Evolutionary conservation across 2,888 invertebrate genomes (phyloP).

Genomic region (Bugula neritina): DNA sequence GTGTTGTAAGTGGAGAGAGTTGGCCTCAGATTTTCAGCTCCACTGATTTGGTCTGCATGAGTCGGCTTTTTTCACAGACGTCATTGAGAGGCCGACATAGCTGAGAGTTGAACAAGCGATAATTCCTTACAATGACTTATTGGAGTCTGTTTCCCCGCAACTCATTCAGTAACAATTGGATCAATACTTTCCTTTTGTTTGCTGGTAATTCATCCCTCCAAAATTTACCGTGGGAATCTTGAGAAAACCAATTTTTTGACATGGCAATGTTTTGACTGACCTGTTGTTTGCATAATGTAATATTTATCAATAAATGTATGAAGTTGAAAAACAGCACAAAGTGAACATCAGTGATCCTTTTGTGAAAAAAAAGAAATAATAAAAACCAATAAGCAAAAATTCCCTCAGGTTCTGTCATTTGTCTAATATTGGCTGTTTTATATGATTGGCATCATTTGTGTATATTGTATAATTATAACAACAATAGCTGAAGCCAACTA

Average conservation of each 20-base stretch:
- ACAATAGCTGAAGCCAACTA: not conserved
- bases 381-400: slow-evolving; percentile 13
- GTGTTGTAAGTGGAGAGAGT: no score
- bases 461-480: not conserved
- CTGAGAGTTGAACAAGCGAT: not conserved
- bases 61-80: not conserved
- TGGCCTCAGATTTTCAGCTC: no score
- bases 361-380: not conserved
- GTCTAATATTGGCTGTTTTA: not conserved
- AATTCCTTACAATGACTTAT: not conserved
- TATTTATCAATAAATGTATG: not conserved
- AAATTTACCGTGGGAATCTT: slow-evolving; percentile 17
- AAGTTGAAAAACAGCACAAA: not conserved
- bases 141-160: not conserved
- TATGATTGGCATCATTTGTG: not conserved
- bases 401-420: slow-evolving; percentile 6
- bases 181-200: slow-evolving; percentile 16
- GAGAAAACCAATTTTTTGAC: slow-evolving; percentile 18
- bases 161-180: not conserved
- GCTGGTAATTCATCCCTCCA: not conserved
- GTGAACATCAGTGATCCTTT: not conserved
- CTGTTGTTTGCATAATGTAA: slow-evolving; percentile 4
- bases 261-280: slow-evolving; percentile 21
- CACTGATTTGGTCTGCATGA: no score
- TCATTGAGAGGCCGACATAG: slow-evolving; percentile 19